Base-by-base conservation (phyloP, 2,113 vertebrate species). In the Daboia siamensis region DNA sequence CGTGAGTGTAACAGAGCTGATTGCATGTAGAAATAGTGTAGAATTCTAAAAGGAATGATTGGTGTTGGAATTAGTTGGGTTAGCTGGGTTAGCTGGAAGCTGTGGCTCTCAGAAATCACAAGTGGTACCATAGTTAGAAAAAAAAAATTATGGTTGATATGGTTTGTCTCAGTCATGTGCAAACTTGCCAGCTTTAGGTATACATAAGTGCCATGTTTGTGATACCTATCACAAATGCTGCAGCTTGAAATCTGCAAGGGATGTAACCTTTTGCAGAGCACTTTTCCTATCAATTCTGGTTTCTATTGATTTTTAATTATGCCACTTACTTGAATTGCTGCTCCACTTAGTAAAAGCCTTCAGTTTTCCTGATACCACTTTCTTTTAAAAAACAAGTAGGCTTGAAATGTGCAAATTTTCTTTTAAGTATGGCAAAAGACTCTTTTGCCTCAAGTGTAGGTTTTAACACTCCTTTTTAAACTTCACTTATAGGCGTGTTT, bases 121-220 rank as follows among this genome's bases (percentile, higher is more conserved):
- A 0, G 84, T 86, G 91, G 59, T 93, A 51, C 48, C 8, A 8
- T 51, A 88, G 8, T n/a, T 95, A 86, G 93, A 90, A 86, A 90
- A 86, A 94, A 93, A 91, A 7, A 39, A 93, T 94, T 94, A 88
- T 90, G 96, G 93, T 91, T 92, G 33, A 48, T 64, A 57, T 94
- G 93, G 94, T 86, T 93, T 61, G 51, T 91, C 91, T 93, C 1
- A 21, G 90, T 95, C 93, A 94, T 88, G 80, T 94, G 93, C 90
- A 94, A 93, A 95, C 93, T 91, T 95, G 94, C 94, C 96, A 94
- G 94, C 94, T 95, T 96, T 95, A 89, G 56, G 61, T 93, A 59
- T 95, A 92, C 89, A 92, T 87, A 97, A 96, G 96, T 96, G 97
- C 96, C 94, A 97, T 96, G 97, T 97, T 97, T 97, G 96, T 97